Evolutionary conservation across 2,113 vertebrate genomes (phyloP), one percentile per base, ranked within the genome.

Genomic region (Ondatra zibethicus): DNA sequence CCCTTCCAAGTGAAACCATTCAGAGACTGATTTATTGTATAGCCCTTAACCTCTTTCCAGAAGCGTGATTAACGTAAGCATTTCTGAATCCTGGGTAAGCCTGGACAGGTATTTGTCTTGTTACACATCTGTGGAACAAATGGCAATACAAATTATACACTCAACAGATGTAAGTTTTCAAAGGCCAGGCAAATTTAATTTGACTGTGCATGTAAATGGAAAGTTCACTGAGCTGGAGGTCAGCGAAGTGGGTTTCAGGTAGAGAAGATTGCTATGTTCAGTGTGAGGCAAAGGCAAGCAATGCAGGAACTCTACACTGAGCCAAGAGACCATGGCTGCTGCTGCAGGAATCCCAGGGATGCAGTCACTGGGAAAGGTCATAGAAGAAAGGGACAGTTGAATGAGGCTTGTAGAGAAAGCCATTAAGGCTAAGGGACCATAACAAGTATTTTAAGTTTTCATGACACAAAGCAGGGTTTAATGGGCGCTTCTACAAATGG

Each of bases 121-220:
- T 98, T 98, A 98, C 98, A 98, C 98, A 98, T 98, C 98, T 99
- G 99, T 94, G 97, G 96, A 98, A 97, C 98, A 99, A 99, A 99
- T 98, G 98, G 97, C 92, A 96, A 97, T 98, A 98, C 98, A 98
- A 97, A 98, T 97, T 97, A 93, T 97, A 98, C 93, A 98, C 70
- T 90, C 97, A 98, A 97, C 98, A 98, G 98, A 98, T 97, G 98
- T 91, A 98, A 77, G 92, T 97, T 98, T 98, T 98, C 98, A 97
- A 98, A 98, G 96, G 92, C 94, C 55, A 0, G 3, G 97, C 82
- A 98, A 98, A 98, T 96, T 97, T 96, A 97, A 97, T 97, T 98
- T 98, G 98, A 98, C 97, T 94, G 97, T 95, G 78, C 0, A 0
- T 95, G 90, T 19, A 98, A 98, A 98, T 98, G 98, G 97, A 98